Evolutionary conservation across 2,888 invertebrate species (phyloP).

Genomic region (Palloptera scutellata): DNA sequence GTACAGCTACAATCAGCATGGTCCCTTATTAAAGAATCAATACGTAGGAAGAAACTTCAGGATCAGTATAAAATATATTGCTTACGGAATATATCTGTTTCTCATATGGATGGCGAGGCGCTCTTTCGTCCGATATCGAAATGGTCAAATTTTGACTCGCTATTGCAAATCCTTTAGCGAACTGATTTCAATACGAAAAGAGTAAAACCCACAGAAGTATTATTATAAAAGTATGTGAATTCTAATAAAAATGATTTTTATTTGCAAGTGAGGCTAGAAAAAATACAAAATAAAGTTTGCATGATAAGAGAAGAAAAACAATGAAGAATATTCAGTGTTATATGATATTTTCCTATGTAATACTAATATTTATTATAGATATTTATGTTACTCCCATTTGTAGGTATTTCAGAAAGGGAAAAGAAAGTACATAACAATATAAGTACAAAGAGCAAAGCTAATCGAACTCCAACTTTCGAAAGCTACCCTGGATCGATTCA

Average conservation of each 20-base stretch:
- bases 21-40: constrained; percentile 53
- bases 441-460: constrained; percentile 50
- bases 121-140: constrained; percentile 44
- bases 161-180: constrained; percentile 37
- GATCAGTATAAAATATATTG: constrained; percentile 41
- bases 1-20: constrained; percentile 46
- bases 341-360: too few relatives aligned
- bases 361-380: too few relatives aligned
- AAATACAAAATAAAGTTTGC: too few relatives aligned
- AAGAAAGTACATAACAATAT: neutral
- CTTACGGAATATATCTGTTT: constrained; percentile 40
- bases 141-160: constrained; percentile 48
- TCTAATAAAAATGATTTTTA: too few relatives aligned
- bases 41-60: constrained; percentile 48
- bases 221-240: too few relatives aligned
- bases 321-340: too few relatives aligned
- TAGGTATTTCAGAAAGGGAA: neutral
- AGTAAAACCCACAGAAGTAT: too few relatives aligned
- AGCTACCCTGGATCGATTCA: constrained; percentile 69
- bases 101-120: constrained; percentile 42
- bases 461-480: constrained; percentile 76
- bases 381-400: too few relatives aligned
- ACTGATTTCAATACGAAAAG: neutral
- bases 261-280: too few relatives aligned
- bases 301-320: too few relatives aligned